These are phyloP conservation scores for Thomomys bottae DNA, from an alignment of 2,113 vertebrate species.

Conservation along the genomic window DNA sequence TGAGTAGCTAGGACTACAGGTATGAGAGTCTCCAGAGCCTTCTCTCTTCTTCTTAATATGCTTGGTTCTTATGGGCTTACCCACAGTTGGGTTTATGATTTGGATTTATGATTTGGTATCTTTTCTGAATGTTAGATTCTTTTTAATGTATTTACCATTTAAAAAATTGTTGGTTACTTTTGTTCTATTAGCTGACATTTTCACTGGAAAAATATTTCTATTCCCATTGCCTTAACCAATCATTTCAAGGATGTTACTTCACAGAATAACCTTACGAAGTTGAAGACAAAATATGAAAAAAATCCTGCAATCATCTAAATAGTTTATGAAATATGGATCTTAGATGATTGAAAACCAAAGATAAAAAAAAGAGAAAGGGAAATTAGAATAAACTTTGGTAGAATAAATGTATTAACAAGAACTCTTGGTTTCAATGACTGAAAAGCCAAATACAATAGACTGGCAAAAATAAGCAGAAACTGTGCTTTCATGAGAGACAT, in stretches of 20 bases:
- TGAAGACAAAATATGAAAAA: conserved; percentile 20
- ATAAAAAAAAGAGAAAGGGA: not conserved
- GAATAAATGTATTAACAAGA: not conserved
- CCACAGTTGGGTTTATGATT: not conserved
- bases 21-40: not conserved
- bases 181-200: not conserved
- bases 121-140: not conserved
- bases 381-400: not conserved
- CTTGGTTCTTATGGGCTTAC: conserved; percentile 3
- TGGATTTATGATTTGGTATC: not conserved
- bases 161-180: not conserved
- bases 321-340: not conserved
- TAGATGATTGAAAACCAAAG: not conserved
- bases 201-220: not conserved
- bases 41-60: not conserved
- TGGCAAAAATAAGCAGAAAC: not conserved
- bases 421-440: not conserved
- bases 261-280: not conserved
- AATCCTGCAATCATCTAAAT: not conserved
- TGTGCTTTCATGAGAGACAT: not conserved
- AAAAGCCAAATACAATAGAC: not conserved
- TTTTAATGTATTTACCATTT: not conserved
- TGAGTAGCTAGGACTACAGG: too few relatives aligned
- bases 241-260: not conserved
- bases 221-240: not conserved